Conservation (phyloP, 2,888 invertebrate genomes). For the Drosophila anomelani region DNA sequence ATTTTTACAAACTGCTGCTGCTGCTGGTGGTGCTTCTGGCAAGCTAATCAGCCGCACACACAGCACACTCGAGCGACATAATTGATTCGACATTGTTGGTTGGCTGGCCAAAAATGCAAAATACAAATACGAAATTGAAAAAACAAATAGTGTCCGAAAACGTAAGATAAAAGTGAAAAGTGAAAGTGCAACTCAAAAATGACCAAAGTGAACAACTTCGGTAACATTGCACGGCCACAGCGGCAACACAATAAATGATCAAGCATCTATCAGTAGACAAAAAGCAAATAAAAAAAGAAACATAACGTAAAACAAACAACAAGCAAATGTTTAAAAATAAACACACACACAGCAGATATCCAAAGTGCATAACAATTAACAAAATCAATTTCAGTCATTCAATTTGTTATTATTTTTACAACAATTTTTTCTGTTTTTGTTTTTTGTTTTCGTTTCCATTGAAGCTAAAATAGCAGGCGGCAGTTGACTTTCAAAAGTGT, state of each 20-base stretch:
- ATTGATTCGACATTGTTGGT: conserved; percentile 20
- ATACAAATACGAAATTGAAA: conserved; percentile 8
- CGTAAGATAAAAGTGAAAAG: conserved; percentile 66
- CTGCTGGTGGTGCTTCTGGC: background rate
- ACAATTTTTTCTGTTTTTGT: conserved; percentile 30
- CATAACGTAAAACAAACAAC: background rate
- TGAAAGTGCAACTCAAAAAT: conserved; percentile 71
- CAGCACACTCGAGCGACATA: conserved; percentile 2
- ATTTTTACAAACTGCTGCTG: background rate
- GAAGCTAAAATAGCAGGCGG: conserved; percentile 40
- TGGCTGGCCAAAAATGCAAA: conserved; percentile 22
- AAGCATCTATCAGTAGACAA: conserved; percentile 11
- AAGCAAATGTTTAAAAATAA: conserved; percentile 22
- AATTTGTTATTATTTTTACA: conserved; percentile 25
- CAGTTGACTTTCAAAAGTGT: conserved; percentile 75
- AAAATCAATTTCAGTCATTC: conserved; percentile 38
- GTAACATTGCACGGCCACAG: conserved; percentile 6
- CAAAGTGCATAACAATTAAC: conserved; percentile 45
- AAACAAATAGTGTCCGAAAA: conserved; percentile 30
- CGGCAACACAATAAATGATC: conserved; percentile 2
- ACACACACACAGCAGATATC: conserved; percentile 4
- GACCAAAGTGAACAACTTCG: conserved; percentile 38
- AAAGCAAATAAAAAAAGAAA: conserved; percentile 3
- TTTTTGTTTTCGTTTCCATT: conserved; percentile 13
- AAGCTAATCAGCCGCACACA: conserved; percentile 20